Evolutionary conservation across 1,140 invertebrate species (phyloP).

Genomic region (Cyclargus thomasi): DNA sequence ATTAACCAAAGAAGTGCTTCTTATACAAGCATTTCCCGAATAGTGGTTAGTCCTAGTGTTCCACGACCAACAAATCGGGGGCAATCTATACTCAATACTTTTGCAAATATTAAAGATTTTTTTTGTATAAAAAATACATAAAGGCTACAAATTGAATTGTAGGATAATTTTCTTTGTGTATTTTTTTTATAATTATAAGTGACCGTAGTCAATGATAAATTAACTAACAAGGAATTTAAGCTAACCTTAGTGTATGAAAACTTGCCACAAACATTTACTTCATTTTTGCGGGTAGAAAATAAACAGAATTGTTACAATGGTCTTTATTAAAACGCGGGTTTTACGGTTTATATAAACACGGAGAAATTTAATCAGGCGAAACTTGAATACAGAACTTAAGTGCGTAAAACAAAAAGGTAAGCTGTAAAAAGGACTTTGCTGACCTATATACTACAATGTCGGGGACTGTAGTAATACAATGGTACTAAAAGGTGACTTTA

Average conservation of each 20-base stretch:
- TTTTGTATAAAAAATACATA: too few relatives aligned
- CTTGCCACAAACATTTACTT: not conserved
- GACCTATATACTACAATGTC: constrained; percentile 5
- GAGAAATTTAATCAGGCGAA: constrained; percentile 10
- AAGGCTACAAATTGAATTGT: too few relatives aligned
- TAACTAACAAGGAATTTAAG: too few relatives aligned
- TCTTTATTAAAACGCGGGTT: constrained; percentile 1
- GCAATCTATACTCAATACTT: too few relatives aligned
- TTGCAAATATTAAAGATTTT: too few relatives aligned
- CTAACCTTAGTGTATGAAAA: not conserved
- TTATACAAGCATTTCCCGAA: too few relatives aligned
- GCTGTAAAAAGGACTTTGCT: not conserved
- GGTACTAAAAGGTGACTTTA: not conserved
- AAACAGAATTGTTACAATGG: constrained; percentile 1
- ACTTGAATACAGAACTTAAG: constrained; percentile 1
- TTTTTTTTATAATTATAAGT: too few relatives aligned
- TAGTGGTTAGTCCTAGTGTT: too few relatives aligned
- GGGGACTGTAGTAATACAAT: constrained; percentile 7
- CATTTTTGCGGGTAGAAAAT: not conserved
- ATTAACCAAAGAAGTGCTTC: too few relatives aligned
- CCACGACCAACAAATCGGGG: too few relatives aligned
- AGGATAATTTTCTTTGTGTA: too few relatives aligned
- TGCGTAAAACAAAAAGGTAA: constrained; percentile 13
- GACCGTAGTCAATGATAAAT: too few relatives aligned
- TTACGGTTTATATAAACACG: not conserved